Conservation (phyloP, 2,113 vertebrate genomes). For the Trematomus loennbergii region DNA sequence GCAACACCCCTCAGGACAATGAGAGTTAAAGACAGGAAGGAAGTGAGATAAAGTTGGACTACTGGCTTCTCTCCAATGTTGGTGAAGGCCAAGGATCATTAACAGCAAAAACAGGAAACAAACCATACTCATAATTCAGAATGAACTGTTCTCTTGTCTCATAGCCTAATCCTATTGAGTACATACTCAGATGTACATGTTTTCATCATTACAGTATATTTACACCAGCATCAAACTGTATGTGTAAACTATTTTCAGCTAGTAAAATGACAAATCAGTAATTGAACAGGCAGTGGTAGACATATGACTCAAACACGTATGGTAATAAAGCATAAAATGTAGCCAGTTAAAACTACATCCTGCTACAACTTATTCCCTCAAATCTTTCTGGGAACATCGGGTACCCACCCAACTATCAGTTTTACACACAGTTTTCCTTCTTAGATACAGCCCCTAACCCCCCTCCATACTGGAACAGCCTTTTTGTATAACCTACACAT, state of each 20-base stretch:
- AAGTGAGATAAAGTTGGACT: constrained; percentile 49
- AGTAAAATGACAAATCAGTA: not conserved
- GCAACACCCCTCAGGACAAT: constrained; percentile 36
- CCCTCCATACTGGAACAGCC: not conserved
- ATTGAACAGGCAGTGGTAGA: not conserved
- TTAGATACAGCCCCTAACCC: no score
- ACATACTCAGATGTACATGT: not conserved
- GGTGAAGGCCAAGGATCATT: not conserved
- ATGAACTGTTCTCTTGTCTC: not conserved
- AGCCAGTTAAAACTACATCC: not conserved
- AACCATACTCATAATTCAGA: constrained; percentile 5
- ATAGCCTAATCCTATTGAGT: not conserved
- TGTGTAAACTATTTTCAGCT: not conserved
- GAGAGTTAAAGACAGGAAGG: constrained; percentile 60
- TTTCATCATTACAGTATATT: constrained; percentile 3
- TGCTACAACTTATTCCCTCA: not conserved
- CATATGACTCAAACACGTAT: not conserved
- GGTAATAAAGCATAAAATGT: not conserved
- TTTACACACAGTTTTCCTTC: no score
- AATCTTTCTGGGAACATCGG: not conserved
- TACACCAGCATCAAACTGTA: constrained; percentile 11
- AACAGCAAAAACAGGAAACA: not conserved
- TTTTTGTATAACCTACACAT: not conserved
- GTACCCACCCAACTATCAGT: not conserved
- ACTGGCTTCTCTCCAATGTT: constrained; percentile 7